A percentile compares a stretch with the other conserved stretches of the same genome.
Conservation (phyloP, 2,888 invertebrate species). For the Pterostichus madidus region DNA sequence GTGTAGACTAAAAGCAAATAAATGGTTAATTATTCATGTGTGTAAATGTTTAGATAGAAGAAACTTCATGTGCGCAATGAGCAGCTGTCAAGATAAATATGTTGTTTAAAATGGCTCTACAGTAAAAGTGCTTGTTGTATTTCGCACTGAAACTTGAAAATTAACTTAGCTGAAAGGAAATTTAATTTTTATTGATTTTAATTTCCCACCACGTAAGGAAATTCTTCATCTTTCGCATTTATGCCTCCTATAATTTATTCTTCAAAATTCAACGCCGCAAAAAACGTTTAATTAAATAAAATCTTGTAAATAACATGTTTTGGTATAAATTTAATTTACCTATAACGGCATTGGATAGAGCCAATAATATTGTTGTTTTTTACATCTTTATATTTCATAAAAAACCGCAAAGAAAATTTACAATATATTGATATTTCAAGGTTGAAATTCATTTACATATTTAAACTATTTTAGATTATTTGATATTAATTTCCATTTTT, state of each 20-base stretch:
- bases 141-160: constrained; percentile 66
- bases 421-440: no score
- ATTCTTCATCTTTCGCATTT: constrained; percentile 22
- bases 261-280: background rate
- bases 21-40: no score
- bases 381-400: no score
- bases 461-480: no score
- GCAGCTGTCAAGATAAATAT: constrained; percentile 3
- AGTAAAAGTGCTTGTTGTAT: constrained; percentile 60
- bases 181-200: constrained; percentile 13
- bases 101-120: constrained; percentile 61
- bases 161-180: background rate
- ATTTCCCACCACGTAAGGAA: constrained; percentile 2
- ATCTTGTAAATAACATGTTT: no score
- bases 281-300: background rate
- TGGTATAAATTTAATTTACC: background rate
- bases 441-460: no score
- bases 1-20: no score
- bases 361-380: no score
- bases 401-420: no score
- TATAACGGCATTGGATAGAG: background rate
- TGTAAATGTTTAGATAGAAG: no score
- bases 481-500: background rate
- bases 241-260: background rate
- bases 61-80: no score